Conservation (phyloP, 2,888 invertebrate genomes). For the Caenorhabditis sp. region DNA sequence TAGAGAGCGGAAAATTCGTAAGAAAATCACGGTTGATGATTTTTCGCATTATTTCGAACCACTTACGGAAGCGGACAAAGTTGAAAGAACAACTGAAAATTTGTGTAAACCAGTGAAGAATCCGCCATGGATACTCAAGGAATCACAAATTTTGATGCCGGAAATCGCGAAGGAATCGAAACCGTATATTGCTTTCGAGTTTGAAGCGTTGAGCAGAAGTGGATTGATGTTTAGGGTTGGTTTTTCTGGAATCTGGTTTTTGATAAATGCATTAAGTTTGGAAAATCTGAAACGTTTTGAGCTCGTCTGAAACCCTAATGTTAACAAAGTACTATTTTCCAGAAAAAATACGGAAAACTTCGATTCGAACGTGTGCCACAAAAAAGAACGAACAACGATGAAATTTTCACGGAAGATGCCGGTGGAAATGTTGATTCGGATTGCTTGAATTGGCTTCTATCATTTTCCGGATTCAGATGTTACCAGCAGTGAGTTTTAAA, state of each 20-base stretch:
- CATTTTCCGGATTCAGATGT: conserved; percentile 35
- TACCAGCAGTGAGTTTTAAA: conserved; percentile 9
- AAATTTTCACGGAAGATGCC: conserved; percentile 13
- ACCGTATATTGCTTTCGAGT: conserved; percentile 8
- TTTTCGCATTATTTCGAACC: conserved; percentile 8
- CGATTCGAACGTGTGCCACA: conserved; percentile 11
- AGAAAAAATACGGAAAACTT: conserved; percentile 32
- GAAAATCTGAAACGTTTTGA: no score
- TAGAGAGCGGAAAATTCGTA: neutral
- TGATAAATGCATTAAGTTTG: no score
- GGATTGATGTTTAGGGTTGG: conserved; percentile 27
- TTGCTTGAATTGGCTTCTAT: conserved; percentile 28
- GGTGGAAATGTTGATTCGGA: conserved; percentile 15
- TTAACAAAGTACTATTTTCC: no score
- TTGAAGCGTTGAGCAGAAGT: conserved; percentile 8
- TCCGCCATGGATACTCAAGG: neutral
- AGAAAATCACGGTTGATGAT: conserved; percentile 2
- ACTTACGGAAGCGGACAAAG: neutral
- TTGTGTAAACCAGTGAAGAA: neutral
- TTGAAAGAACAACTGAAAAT: neutral
- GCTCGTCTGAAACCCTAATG: no score
- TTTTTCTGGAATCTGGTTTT: no score
- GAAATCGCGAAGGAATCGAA: conserved; percentile 4
- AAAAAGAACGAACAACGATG: neutral
- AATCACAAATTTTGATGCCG: conserved; percentile 5